Conservation (phyloP, 2,888 invertebrate species). For the Hydrotaea cyrtoneurina region DNA sequence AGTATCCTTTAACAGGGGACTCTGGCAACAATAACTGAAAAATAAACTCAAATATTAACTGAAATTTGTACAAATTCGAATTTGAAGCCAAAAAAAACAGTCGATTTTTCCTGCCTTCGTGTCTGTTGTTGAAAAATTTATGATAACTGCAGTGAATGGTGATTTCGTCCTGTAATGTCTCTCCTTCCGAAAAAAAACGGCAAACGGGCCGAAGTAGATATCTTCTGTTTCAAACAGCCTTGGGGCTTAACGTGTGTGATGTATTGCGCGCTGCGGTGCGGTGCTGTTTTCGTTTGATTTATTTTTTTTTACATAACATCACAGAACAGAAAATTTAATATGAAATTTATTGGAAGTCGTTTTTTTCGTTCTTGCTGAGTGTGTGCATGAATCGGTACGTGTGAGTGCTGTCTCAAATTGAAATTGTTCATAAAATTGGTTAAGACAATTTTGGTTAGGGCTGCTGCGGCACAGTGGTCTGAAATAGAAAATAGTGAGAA, state of each 20-base stretch:
- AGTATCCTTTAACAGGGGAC: neutral
- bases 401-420: neutral
- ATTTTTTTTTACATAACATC: conserved; percentile 26
- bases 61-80: conserved; percentile 12
- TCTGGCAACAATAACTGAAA: neutral
- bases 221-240: conserved; percentile 16
- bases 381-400: neutral
- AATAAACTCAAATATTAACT: conserved; percentile 38
- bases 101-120: conserved; percentile 6
- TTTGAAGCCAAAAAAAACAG: conserved; percentile 29
- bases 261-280: neutral
- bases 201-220: conserved; percentile 23
- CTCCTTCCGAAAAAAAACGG: neutral
- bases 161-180: neutral
- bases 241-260: conserved; percentile 11
- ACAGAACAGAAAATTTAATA: conserved; percentile 14
- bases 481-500: neutral
- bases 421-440: conserved; percentile 18
- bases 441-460: neutral
- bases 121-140: conserved; percentile 25
- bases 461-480: neutral
- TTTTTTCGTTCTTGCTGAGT: neutral
- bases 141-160: conserved; percentile 40
- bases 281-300: neutral
- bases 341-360: conserved; percentile 25